Percentiles rank a stretch among this genome's conserved stretches.
phyloP scores from a whole-genome alignment of 2,797 vertebrate genomes.

The Brachymystax lenok region DNA sequence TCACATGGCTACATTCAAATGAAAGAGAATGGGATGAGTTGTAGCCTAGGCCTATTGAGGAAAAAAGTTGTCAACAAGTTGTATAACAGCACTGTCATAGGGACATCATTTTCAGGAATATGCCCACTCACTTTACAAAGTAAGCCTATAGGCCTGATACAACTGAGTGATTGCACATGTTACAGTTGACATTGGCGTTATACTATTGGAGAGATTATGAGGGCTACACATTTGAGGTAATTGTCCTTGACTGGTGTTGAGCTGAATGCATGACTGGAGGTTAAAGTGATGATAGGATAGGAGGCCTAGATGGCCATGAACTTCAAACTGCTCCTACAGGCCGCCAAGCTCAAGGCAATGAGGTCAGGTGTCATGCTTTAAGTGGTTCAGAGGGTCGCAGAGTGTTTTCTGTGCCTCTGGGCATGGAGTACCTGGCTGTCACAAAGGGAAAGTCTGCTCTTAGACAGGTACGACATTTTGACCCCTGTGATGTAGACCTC shows the following conservation, averaged over 20 bases:
- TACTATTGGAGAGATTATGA: neutral
- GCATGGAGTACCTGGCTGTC: slow-evolving; percentile 36
- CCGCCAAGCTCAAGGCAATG: slow-evolving; percentile 52
- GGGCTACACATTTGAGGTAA: neutral
- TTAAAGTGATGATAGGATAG: slow-evolving; percentile 18
- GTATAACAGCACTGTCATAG: neutral
- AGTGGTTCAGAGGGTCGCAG: slow-evolving; percentile 69
- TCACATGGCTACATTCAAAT: neutral
- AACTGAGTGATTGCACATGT: neutral
- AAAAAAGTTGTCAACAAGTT: neutral
- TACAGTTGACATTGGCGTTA: neutral
- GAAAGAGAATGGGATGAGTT: neutral
- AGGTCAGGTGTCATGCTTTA: slow-evolving; percentile 69
- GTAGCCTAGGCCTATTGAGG: neutral
- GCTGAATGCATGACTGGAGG: neutral
- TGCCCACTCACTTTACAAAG: neutral
- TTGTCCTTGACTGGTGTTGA: neutral
- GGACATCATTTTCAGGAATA: neutral
- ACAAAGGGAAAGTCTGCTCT: slow-evolving; percentile 48
- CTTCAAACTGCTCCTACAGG: slow-evolving; percentile 61
- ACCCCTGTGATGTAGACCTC: slow-evolving; percentile 52
- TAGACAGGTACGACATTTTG: slow-evolving; percentile 47
- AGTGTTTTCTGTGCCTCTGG: slow-evolving; percentile 54
- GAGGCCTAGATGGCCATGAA: slow-evolving; percentile 65
- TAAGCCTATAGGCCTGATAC: neutral